A percentile compares a stretch with the other conserved stretches of the same genome.
Conservation (phyloP, 2,888 invertebrate species). For the Lycophotia porphyrea region DNA sequence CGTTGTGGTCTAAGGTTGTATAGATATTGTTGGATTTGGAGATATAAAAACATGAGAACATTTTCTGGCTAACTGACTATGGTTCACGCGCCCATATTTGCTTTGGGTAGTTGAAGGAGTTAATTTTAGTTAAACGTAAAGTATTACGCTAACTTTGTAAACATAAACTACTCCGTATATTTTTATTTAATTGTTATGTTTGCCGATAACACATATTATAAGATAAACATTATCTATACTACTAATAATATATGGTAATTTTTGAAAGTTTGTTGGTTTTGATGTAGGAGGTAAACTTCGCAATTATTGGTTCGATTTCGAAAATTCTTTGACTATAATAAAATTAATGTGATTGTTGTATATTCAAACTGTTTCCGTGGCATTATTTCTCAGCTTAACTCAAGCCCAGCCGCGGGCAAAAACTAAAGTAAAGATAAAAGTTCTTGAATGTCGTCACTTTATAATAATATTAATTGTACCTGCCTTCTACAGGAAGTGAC, state of each 20-base stretch:
- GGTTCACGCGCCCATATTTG: not conserved
- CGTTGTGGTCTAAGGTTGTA: slow-evolving; percentile 16
- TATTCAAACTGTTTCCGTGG: not conserved
- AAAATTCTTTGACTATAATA: too few relatives aligned
- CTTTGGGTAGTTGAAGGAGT: not conserved
- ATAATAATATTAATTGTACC: slow-evolving; percentile 21
- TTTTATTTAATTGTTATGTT: not conserved
- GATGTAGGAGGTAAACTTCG: not conserved
- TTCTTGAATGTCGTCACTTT: slow-evolving; percentile 16
- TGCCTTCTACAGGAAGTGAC: slow-evolving; percentile 26
- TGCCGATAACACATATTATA: not conserved
- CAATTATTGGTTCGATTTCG: not conserved
- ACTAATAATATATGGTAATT: not conserved
- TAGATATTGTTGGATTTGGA: slow-evolving; percentile 7
- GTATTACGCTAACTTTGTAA: not conserved
- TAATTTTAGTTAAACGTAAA: not conserved
- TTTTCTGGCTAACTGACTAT: not conserved
- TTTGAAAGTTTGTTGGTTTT: not conserved
- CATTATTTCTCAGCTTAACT: not conserved
- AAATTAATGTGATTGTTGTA: too few relatives aligned
- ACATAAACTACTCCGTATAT: not conserved
- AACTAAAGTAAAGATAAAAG: not conserved
- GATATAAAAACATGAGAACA: slow-evolving; percentile 3
- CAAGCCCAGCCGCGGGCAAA: not conserved
- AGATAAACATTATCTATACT: not conserved